Evolutionary conservation across 2,113 vertebrate species (phyloP).

Genomic region (Felis chaus): DNA sequence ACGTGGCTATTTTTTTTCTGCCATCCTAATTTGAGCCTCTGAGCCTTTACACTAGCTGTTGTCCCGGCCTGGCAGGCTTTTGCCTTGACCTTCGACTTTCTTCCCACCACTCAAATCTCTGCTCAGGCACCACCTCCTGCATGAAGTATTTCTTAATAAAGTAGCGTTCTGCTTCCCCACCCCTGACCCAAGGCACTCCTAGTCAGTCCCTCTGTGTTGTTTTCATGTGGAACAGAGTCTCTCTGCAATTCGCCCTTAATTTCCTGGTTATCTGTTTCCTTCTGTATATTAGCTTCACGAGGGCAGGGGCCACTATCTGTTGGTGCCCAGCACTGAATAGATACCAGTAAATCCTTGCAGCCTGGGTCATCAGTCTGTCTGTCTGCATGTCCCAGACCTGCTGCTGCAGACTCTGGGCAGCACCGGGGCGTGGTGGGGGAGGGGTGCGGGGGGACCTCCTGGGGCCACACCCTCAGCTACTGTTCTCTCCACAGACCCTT

Average conservation of each 20-base stretch:
- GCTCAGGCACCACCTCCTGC: neutral
- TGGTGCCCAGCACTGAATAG: neutral
- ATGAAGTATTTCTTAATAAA: neutral
- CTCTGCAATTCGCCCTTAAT: neutral
- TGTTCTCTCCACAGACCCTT: conserved; percentile 79
- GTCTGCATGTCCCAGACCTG: neutral
- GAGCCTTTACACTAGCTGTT: neutral
- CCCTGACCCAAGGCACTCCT: neutral
- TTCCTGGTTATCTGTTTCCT: neutral
- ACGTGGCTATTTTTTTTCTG: accelerated
- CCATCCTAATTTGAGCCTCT: neutral
- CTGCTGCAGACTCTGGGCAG: neutral
- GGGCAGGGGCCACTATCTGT: neutral
- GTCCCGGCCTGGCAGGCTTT: neutral
- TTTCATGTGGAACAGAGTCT: neutral
- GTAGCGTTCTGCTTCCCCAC: neutral
- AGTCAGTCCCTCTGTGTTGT: neutral
- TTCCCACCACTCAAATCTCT: neutral
- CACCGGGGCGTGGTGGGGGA: neutral
- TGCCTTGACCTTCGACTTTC: neutral
- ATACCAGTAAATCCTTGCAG: neutral
- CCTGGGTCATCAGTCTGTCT: neutral
- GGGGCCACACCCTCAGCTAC: neutral
- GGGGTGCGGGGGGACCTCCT: neutral
- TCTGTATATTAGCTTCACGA: neutral